These are phyloP conservation scores for Uria lomvia DNA, from an alignment of 2,113 vertebrate species.

Conservation along the genomic window DNA sequence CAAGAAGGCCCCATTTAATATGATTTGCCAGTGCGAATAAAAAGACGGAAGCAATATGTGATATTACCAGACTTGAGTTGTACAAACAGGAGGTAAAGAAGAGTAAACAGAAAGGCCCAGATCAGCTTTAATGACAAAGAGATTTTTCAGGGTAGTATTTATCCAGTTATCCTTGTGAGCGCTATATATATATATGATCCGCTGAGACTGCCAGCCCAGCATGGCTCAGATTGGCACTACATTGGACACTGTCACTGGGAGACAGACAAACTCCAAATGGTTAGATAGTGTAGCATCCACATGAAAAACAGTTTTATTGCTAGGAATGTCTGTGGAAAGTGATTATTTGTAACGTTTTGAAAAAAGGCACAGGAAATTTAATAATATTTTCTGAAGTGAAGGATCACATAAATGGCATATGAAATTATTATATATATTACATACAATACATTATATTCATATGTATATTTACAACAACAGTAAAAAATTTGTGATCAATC, in stretches of 20 bases:
- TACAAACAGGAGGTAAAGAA: neutral
- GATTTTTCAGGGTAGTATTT: neutral
- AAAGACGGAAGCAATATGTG: neutral
- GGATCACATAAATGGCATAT: neutral
- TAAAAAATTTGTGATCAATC: neutral
- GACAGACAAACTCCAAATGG: neutral
- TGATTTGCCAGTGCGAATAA: neutral
- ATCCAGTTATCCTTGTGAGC: neutral
- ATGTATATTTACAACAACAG: neutral
- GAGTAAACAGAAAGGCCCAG: neutral
- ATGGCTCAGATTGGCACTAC: fast-evolving
- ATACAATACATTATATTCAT: neutral
- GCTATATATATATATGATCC: fast-evolving
- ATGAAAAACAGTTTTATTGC: neutral
- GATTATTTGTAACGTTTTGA: neutral
- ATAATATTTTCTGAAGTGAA: neutral
- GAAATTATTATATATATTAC: neutral
- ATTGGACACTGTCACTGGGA: neutral
- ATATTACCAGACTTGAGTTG: neutral
- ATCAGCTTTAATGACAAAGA: neutral
- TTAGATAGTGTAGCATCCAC: neutral
- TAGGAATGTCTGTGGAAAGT: neutral
- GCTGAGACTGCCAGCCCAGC: neutral
- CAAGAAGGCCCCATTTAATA: neutral
- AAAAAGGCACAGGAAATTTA: neutral